Evolutionary conservation across 2,797 vertebrate species (phyloP), one percentile per base, ranked within the genome.

Genomic region (Yasuhikotakia modesta): DNA sequence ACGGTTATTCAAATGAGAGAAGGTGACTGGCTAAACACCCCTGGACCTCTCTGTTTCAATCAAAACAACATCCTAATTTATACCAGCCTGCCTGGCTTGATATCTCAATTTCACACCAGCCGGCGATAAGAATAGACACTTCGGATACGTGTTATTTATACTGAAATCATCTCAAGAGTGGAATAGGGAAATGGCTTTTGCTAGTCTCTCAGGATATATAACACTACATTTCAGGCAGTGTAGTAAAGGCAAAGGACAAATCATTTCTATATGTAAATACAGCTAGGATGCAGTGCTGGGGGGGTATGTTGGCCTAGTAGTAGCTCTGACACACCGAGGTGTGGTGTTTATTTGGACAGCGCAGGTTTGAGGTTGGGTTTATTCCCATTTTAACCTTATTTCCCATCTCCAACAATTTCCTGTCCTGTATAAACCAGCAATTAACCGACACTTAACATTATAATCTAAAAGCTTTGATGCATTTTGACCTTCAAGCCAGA

Each of bases 51-150:
- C 10, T 1, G 24, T 74, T 82, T 80, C 39, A 58, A 66, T 76
- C 71, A 50, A 21, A 70, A 43, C 50, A n/a, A 30, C 66, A 73
- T 24, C 39, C 45, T 79, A 63, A 82, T 81, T 79, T 70, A 81
- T 70, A 70, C 61, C 63, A 60, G 69, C 78, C 70, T 77, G 76
- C 69, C 71, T 80, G 67, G 48, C 61, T 84, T 78, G 57, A 79
- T 84, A 27, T 78, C 67, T 79, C 76, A 82, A 81, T 82, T 79
- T 86, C 72, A 82, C 73, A 58, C 64, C 39, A 53, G 72, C 16
- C 39, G 63, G 66, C 10, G 55, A 81, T 81, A 78, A 83, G 77
- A 83, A 80, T 77, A 81, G 79, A 79, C 66, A 63, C 64, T 71
- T 79, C 0, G 19, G 64, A 53, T 73, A 63, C 63, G 68, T 81